Conservation (phyloP, 1,140 invertebrate species). For the Palaemon carinicauda region DNA sequence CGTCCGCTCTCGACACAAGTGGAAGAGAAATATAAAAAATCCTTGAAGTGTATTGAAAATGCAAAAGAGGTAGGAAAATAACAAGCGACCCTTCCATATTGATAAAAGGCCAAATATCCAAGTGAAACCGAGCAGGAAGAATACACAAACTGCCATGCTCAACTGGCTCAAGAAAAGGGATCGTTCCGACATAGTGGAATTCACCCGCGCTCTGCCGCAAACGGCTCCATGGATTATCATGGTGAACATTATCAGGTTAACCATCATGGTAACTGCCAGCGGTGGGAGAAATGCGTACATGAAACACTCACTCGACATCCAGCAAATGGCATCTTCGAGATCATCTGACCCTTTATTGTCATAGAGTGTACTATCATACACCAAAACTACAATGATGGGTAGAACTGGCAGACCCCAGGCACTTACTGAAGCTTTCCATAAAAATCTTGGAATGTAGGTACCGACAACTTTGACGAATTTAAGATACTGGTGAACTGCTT, state of each 20-base stretch:
- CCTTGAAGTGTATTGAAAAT: conserved; percentile 61
- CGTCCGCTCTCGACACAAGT: conserved; percentile 55
- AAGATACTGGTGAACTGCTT: conserved; percentile 67
- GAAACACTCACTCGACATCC: conserved; percentile 65
- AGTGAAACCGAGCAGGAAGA: conserved; percentile 63
- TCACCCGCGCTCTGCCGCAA: conserved; percentile 64
- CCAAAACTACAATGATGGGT: conserved; percentile 59
- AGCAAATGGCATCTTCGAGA: conserved; percentile 61
- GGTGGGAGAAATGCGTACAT: conserved; percentile 66
- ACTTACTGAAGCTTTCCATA: conserved; percentile 64
- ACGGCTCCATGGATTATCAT: conserved; percentile 64
- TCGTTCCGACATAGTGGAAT: conserved; percentile 64
- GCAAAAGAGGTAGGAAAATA: conserved; percentile 61
- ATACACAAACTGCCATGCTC: conserved; percentile 66
- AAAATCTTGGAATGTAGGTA: conserved; percentile 65
- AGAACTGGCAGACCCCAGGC: conserved; percentile 64
- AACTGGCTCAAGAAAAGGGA: conserved; percentile 64
- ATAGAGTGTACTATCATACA: conserved; percentile 58
- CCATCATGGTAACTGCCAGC: conserved; percentile 63
- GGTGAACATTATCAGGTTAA: conserved; percentile 65
- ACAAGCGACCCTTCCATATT: conserved; percentile 46
- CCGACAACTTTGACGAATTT: conserved; percentile 67
- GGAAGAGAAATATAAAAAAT: conserved; percentile 62
- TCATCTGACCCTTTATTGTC: conserved; percentile 6
- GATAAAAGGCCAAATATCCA: conserved; percentile 61